These are phyloP conservation scores for Myzus persicae DNA, from an alignment of 1,140 invertebrate genomes.

Conservation along the genomic window DNA sequence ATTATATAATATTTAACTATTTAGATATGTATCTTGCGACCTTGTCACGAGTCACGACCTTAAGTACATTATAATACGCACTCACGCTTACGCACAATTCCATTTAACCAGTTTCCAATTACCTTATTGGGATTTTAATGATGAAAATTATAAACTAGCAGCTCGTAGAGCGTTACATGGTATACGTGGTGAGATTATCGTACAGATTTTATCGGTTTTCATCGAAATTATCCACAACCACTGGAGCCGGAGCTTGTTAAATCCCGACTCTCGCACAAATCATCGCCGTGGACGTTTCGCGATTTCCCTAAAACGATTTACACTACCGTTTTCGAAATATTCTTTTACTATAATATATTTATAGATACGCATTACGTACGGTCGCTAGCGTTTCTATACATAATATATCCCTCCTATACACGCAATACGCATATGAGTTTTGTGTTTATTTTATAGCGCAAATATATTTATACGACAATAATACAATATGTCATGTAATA, in stretches of 20 bases:
- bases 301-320: neutral
- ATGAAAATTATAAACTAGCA: neutral
- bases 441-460: neutral
- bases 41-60: slow-evolving; percentile 15
- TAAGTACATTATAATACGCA: neutral
- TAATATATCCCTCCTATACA: neutral
- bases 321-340: neutral
- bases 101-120: neutral
- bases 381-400: neutral
- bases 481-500: slow-evolving; percentile 18
- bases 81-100: neutral
- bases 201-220: neutral
- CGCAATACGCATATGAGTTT: neutral
- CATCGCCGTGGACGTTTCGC: neutral
- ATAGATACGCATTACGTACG: neutral
- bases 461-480: neutral
- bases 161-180: neutral
- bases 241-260: neutral
- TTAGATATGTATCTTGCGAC: neutral
- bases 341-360: neutral
- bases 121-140: neutral
- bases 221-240: neutral
- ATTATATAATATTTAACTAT: slow-evolving; percentile 5
- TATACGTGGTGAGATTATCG: neutral
- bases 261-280: neutral